Evolutionary conservation across 2,113 vertebrate species (phyloP).

Genomic region (Rhinogobius similis): DNA sequence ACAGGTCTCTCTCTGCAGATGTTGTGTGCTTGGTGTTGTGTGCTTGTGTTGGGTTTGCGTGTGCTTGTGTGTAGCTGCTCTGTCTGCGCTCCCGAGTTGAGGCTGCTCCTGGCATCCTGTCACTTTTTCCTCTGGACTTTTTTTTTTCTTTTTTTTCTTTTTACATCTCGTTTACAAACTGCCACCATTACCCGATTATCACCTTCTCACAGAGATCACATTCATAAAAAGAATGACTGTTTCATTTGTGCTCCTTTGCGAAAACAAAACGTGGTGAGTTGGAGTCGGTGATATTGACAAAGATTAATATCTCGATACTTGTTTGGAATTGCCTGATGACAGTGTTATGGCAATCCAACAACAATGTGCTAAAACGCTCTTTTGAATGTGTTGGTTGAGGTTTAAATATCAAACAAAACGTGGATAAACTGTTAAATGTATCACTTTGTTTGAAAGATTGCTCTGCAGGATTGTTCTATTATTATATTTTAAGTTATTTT

Average conservation of each 20-base stretch:
- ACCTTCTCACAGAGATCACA: conserved; percentile 47
- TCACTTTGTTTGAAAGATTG: no score
- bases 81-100: conserved; percentile 22
- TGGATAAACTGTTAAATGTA: no score
- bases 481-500: no score
- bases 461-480: no score
- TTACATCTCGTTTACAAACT: conserved; percentile 60
- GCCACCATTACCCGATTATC: conserved; percentile 58
- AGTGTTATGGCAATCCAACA: no score
- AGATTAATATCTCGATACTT: no score
- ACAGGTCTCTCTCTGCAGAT: conserved; percentile 47
- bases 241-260: conserved; percentile 18
- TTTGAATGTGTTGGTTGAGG: no score
- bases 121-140: not conserved
- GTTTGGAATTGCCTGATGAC: no score
- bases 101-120: conserved; percentile 44
- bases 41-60: conserved; percentile 47
- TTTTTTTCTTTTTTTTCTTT: no score
- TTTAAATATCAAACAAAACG: no score
- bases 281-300: not conserved
- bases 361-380: no score
- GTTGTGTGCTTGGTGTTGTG: conserved; percentile 70
- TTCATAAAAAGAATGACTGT: conserved; percentile 45
- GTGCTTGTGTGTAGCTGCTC: conserved; percentile 17
- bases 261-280: conserved; percentile 25